These are phyloP conservation scores for Zoroaster sp. DNA, from an alignment of 53 echinoderm and acorn worm species.

Conservation along the genomic window DNA sequence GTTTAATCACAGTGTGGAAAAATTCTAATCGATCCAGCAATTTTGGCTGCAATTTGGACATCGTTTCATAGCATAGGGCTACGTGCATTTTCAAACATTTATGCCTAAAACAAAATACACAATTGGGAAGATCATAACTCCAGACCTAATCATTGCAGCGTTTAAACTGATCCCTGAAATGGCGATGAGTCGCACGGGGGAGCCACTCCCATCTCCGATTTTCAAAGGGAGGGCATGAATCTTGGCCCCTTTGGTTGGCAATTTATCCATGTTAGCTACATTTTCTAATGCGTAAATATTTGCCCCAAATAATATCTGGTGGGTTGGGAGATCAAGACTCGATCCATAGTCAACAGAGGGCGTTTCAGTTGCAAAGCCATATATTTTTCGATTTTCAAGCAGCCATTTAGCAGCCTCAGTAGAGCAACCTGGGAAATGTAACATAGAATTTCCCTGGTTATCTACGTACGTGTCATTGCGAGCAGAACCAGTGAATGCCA, in stretches of 20 bases:
- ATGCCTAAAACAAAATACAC: too few relatives aligned
- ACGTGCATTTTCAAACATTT: too few relatives aligned
- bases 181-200: slow-evolving; percentile 10
- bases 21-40: too few relatives aligned
- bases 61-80: too few relatives aligned
- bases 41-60: too few relatives aligned
- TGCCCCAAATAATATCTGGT: neutral
- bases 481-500: neutral
- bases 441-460: neutral
- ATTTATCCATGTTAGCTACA: slow-evolving; percentile 16
- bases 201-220: slow-evolving; percentile 34
- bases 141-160: too few relatives aligned
- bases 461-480: neutral
- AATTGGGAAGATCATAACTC: too few relatives aligned
- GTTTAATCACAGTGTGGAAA: too few relatives aligned
- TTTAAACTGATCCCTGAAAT: too few relatives aligned
- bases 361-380: slow-evolving; percentile 12
- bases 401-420: slow-evolving; percentile 24
- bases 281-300: slow-evolving; percentile 34
- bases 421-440: slow-evolving; percentile 28
- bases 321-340: neutral
- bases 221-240: slow-evolving; percentile 17
- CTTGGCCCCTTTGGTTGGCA: slow-evolving; percentile 16
- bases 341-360: slow-evolving; percentile 21
- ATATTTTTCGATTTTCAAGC: slow-evolving; percentile 7